A percentile compares a stretch with the other conserved stretches of the same genome.
Evolutionary conservation across 2,888 invertebrate genomes (phyloP).

Genomic region (Rhagium mordax): DNA sequence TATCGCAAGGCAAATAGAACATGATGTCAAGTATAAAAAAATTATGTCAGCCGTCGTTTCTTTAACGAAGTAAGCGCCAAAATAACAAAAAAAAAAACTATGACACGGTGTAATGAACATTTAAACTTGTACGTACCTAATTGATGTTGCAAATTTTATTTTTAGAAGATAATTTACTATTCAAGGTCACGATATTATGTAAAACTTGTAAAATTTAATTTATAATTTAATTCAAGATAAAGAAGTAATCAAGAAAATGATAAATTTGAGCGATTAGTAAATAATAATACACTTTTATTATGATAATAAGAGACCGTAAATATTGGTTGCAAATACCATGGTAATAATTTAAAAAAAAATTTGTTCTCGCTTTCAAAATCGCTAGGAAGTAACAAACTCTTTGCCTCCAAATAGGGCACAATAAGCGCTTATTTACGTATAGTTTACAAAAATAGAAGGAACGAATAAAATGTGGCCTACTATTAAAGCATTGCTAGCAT

Average conservation of each 20-base stretch:
- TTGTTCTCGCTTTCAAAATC: too few species aligned
- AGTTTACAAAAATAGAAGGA: too few species aligned
- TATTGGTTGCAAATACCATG: too few species aligned
- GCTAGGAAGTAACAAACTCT: too few species aligned
- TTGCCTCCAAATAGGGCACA: too few species aligned
- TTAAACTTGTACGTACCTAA: not conserved
- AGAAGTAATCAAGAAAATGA: not conserved
- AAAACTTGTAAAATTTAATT: not conserved
- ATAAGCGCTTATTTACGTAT: too few species aligned
- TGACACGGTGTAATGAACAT: not conserved
- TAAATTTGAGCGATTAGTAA: not conserved
- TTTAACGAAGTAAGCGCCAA: not conserved
- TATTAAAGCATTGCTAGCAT: too few species aligned
- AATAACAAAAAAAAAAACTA: not conserved
- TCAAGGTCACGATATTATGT: not conserved
- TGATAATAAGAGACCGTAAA: not conserved
- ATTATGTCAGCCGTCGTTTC: not conserved
- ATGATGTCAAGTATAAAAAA: not conserved
- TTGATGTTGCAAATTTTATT: constrained; percentile 25
- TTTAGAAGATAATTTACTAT: constrained; percentile 19
- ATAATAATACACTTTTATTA: not conserved
- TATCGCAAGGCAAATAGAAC: not conserved
- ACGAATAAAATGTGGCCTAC: too few species aligned
- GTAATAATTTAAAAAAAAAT: too few species aligned
- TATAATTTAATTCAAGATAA: not conserved